Conservation (phyloP, 37 sponge, comb jelly and placozoan genomes). For the Cliona cf. orientalis region DNA sequence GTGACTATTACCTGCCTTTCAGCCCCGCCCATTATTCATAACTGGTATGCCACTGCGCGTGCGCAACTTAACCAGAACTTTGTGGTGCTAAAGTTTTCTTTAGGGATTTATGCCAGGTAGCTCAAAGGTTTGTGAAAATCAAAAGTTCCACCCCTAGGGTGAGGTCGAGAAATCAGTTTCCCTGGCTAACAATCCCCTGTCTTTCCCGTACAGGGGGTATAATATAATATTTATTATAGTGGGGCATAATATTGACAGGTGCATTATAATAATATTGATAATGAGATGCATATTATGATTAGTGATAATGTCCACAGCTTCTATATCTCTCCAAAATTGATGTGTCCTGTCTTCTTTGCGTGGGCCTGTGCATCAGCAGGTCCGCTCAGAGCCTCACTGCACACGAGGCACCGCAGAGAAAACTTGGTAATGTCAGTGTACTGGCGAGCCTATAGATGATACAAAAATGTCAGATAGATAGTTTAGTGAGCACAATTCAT, state of each 20-base stretch:
- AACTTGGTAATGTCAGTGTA: constrained; percentile 72
- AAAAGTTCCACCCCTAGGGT: no score
- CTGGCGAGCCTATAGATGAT: constrained; percentile 54
- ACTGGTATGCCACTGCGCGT: no score
- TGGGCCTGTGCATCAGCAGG: constrained; percentile 73
- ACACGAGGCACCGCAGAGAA: constrained; percentile 77
- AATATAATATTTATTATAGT: neutral
- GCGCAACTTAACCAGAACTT: no score
- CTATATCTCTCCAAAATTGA: constrained; percentile 83
- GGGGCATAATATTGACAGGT: neutral
- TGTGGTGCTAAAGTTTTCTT: no score
- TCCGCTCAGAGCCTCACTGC: constrained; percentile 60
- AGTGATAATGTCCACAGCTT: neutral
- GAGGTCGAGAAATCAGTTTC: no score
- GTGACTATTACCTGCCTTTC: no score
- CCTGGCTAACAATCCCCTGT: no score
- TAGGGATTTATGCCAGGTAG: no score
- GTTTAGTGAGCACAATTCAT: neutral
- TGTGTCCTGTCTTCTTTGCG: constrained; percentile 77
- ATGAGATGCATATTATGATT: neutral
- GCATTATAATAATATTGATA: neutral
- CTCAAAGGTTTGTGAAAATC: no score
- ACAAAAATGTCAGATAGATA: neutral
- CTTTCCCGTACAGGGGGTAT: no score
- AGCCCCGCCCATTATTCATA: no score